Base-by-base conservation (phyloP, 2,797 vertebrate genomes). In the Brotula barbata region DNA sequence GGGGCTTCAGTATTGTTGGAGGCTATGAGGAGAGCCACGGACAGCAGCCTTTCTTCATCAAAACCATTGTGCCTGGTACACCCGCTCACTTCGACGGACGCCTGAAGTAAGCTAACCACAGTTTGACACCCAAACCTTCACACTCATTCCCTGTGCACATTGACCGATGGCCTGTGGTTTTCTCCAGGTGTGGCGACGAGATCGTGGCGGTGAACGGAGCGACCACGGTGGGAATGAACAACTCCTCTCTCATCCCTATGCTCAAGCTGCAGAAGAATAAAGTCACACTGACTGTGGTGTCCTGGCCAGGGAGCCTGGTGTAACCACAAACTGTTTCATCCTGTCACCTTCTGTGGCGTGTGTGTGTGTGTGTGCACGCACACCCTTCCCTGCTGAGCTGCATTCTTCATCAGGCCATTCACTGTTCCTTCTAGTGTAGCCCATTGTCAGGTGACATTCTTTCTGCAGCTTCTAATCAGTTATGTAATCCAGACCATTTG, bases 1-100 rank as follows among this genome's bases (percentile, higher is more conserved):
- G 95, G 95, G 95, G 95, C 73, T 98, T 98, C 89, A 98, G 95
- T 78, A 97, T 98, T 3, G 95, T 98, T 0, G 95, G 95, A 3
- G 95, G 95, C 58, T 95, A 94, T 9, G 95, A 97, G 85, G 95
- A 96, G 72, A 93, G 83, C 76, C 94, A 93, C 64, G 94, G 95
- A 5, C 93, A 94, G 84, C 94, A 96, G 83, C 95, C 95, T 0
- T 98, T 98, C 89, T 98, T 96, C 87, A 98, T 98, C 77, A 98
- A 97, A 89, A 96, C 95, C 89, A 96, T 98, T 0, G 95, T 98
- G 82, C 95, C 95, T 4, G 94, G 93, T 22, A 96, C 95, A 1
- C 94, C 95, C 0, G 95, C 95, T 9, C 94, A 95, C 87, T 91
- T 93, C 6, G 95, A 96, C 52, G 90, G 92, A 52, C 93, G 94